These are phyloP conservation scores for Nannoperca australis DNA, from an alignment of 2,797 vertebrate genomes.

Conservation along the genomic window DNA sequence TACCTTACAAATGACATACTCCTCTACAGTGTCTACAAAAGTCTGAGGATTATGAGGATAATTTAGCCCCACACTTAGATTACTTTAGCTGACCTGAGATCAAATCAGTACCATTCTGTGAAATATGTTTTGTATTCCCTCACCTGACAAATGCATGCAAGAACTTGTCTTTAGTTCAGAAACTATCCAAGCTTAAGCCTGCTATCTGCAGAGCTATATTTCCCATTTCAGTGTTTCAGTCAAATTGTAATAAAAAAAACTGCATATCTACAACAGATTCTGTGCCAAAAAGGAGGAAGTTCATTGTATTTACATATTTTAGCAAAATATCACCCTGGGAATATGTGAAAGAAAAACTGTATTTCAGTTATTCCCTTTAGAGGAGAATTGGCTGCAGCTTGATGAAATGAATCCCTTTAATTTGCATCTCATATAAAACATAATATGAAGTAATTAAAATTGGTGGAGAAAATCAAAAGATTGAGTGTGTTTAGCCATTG, in stretches of 20 bases:
- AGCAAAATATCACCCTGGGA: slow-evolving; percentile 48
- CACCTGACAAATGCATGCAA: not conserved
- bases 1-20: not conserved
- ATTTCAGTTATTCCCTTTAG: slow-evolving; percentile 62
- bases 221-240: slow-evolving; percentile 7
- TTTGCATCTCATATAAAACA: slow-evolving; percentile 78
- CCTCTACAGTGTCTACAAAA: not conserved
- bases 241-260: slow-evolving; percentile 26
- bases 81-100: not conserved
- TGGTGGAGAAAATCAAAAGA: slow-evolving; percentile 66
- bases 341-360: slow-evolving; percentile 37
- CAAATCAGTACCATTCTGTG: not conserved
- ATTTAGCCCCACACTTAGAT: not conserved
- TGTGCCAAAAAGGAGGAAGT: slow-evolving; percentile 30
- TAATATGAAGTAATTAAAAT: slow-evolving; percentile 73
- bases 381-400: slow-evolving; percentile 59
- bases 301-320: slow-evolving; percentile 65
- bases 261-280: slow-evolving; percentile 23
- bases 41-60: not conserved
- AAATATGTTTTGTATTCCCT: not conserved
- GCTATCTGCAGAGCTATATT: slow-evolving; percentile 13
- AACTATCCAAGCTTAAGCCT: slow-evolving; percentile 4
- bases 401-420: slow-evolving; percentile 80
- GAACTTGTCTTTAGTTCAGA: not conserved
- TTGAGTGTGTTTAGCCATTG: slow-evolving; percentile 55